A percentile compares a stretch with the other conserved stretches of the same genome.
Evolutionary conservation across 2,797 vertebrate species (phyloP).

Genomic region (Catostomus latipinnis): DNA sequence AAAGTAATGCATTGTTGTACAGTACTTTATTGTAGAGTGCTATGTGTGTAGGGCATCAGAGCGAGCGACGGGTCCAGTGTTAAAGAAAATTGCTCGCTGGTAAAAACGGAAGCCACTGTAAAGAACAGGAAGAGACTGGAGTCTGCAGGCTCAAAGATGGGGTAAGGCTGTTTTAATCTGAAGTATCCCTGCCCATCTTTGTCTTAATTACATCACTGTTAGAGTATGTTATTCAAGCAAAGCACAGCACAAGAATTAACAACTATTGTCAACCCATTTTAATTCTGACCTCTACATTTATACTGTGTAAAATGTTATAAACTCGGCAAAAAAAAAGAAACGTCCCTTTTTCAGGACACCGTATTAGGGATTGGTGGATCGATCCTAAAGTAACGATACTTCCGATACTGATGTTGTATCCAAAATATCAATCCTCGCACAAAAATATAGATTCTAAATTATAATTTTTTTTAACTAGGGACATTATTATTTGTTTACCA

Average conservation of each 20-base stretch:
- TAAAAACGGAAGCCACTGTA: slow-evolving; percentile 74
- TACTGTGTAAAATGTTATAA: too few relatives aligned
- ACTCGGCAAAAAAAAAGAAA: too few relatives aligned
- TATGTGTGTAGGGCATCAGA: slow-evolving; percentile 68
- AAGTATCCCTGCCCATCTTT: neutral
- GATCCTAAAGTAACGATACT: too few relatives aligned
- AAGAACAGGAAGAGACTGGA: slow-evolving; percentile 75
- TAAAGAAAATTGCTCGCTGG: slow-evolving; percentile 72
- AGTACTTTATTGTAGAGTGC: neutral
- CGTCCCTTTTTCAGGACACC: too few relatives aligned
- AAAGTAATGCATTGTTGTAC: neutral
- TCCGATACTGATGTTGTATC: too few relatives aligned
- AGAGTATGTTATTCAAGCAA: neutral
- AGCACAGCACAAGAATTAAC: neutral
- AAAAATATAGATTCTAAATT: too few relatives aligned
- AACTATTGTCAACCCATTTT: too few relatives aligned
- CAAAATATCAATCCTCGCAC: too few relatives aligned
- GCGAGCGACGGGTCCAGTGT: slow-evolving; percentile 59
- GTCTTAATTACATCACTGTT: neutral
- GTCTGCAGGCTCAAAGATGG: slow-evolving; percentile 56
- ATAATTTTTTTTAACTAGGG: too few relatives aligned
- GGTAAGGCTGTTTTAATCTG: slow-evolving; percentile 70
- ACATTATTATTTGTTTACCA: too few relatives aligned
- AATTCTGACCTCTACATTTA: too few relatives aligned
- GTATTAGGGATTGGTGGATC: too few relatives aligned